Evolutionary conservation across 1,140 invertebrate genomes (phyloP).

Genomic region (Caenorhabditis tropicalis): DNA sequence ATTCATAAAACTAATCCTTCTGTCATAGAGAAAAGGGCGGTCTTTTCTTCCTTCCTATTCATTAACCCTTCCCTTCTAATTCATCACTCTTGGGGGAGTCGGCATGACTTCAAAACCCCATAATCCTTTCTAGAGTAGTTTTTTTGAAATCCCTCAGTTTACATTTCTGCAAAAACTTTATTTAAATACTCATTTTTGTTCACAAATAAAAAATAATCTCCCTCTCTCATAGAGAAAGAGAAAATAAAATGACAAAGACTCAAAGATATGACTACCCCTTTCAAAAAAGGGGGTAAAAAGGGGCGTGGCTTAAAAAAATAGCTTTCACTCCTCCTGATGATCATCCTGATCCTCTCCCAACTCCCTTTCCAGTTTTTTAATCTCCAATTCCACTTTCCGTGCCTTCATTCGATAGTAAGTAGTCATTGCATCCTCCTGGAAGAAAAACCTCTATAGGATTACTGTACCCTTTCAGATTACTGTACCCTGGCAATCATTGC

Average conservation of each 20-base stretch:
- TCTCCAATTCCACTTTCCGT: conserved; percentile 3
- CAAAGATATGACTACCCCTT: no score
- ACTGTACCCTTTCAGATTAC: not conserved
- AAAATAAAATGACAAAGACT: no score
- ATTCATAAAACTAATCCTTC: not conserved
- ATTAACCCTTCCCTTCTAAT: not conserved
- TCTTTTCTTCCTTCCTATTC: not conserved
- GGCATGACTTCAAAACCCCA: not conserved
- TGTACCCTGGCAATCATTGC: not conserved
- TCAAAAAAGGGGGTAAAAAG: no score
- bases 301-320: not conserved
- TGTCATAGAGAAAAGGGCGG: not conserved
- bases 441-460: not conserved
- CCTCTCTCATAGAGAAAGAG: no score
- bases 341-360: not conserved
- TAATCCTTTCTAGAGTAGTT: no score
- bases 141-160: no score
- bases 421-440: not conserved
- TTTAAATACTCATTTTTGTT: no score
- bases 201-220: no score
- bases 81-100: no score
- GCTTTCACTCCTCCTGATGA: not conserved
- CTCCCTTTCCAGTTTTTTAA: conserved; percentile 13
- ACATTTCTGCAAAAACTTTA: no score
- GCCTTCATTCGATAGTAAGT: not conserved